Evolutionary conservation across 2,113 vertebrate genomes (phyloP).

Genomic region (Cephalopterus ornatus): DNA sequence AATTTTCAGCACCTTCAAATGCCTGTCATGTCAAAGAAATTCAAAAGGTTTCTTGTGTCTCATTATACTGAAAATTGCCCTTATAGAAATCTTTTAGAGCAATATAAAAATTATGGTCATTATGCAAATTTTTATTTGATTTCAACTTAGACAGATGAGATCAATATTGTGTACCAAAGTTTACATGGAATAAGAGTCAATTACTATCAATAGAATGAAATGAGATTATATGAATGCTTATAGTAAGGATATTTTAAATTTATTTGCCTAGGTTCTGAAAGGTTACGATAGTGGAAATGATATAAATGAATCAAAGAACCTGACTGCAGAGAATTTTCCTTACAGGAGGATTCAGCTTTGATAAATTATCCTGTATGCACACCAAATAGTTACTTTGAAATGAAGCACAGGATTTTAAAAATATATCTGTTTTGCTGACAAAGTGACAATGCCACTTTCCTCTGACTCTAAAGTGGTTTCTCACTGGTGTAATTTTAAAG

Average conservation of each 20-base stretch:
- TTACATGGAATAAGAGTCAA: not conserved
- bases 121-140: not conserved
- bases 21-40: not conserved
- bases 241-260: not conserved
- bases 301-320: not conserved
- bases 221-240: not conserved
- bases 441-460: not conserved
- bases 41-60: not conserved
- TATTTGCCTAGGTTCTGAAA: not conserved
- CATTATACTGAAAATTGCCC: not conserved
- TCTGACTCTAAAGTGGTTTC: not conserved
- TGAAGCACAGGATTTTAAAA: not conserved
- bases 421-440: not conserved
- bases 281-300: not conserved
- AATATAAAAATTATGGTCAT: fast-evolving
- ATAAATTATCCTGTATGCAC: not conserved
- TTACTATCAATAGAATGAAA: not conserved
- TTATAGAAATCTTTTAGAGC: not conserved
- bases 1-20: not conserved
- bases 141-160: not conserved
- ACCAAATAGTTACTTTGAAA: not conserved
- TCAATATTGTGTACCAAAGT: not conserved
- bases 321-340: not conserved
- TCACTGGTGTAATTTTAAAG: not conserved
- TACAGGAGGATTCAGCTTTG: not conserved